phyloP scores from a whole-genome alignment of 2,797 vertebrate genomes.

The Microctenopoma steveboyesi region DNA sequence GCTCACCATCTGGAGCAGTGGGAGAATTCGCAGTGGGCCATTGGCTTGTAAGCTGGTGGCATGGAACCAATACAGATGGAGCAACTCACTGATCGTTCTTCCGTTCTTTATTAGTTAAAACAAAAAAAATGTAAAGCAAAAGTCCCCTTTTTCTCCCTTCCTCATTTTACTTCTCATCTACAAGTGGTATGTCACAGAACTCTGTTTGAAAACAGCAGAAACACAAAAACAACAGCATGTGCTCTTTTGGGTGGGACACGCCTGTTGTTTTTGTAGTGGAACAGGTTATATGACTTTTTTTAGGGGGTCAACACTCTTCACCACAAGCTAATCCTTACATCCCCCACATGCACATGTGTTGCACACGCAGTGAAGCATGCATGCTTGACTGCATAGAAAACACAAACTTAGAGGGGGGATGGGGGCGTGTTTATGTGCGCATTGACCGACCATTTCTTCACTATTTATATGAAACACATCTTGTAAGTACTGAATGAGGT shows the following conservation, averaged over 20 bases:
- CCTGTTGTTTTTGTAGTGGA: conserved; percentile 45
- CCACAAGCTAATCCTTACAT: conserved; percentile 39
- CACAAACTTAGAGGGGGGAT: conserved; percentile 25
- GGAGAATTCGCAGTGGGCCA: conserved; percentile 74
- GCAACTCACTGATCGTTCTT: conserved; percentile 70
- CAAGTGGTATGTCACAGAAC: conserved; percentile 20
- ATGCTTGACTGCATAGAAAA: conserved; percentile 30
- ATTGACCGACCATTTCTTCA: conserved; percentile 2
- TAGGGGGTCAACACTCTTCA: conserved; percentile 12
- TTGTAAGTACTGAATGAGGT: conserved; percentile 24
- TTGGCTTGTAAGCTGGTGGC: conserved; percentile 75
- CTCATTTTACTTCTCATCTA: conserved; percentile 6
- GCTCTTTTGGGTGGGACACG: conserved; percentile 4
- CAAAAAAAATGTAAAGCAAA: conserved; percentile 38
- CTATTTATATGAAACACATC: conserved; percentile 2
- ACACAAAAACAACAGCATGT: neutral
- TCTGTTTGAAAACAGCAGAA: conserved; percentile 4
- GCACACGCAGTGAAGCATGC: conserved; percentile 40
- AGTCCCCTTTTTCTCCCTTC: conserved; percentile 11
- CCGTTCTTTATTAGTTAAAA: conserved; percentile 56
- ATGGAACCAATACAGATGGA: conserved; percentile 76
- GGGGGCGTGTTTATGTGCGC: conserved; percentile 4
- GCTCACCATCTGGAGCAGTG: conserved; percentile 78
- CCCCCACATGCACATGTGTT: conserved; percentile 37
- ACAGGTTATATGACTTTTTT: conserved; percentile 55